Evolutionary conservation across 2,888 invertebrate species (phyloP).

Genomic region (Leptinotarsa peninsularis): DNA sequence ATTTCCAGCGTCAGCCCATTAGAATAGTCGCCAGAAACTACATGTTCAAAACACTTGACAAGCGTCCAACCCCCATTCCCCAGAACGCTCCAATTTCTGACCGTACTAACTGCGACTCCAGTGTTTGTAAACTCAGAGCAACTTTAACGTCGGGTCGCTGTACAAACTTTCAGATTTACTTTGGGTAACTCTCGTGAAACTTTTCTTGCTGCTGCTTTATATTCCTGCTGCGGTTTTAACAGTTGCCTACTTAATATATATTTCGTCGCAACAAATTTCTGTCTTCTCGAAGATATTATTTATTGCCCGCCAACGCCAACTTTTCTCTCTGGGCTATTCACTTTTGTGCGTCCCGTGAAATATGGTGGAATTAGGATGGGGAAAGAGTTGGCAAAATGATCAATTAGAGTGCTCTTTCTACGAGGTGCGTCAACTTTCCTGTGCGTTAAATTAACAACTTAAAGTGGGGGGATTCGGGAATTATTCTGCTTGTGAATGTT

Average conservation of each 20-base stretch:
- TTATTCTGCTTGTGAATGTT: neutral
- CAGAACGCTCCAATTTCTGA: conserved; percentile 14
- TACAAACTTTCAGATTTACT: conserved; percentile 49
- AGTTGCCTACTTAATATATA: conserved; percentile 51
- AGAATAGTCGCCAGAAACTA: neutral
- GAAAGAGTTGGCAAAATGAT: conserved; percentile 36
- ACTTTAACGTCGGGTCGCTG: conserved; percentile 32
- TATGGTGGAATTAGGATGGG: conserved; percentile 31
- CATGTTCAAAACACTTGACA: conserved; percentile 8
- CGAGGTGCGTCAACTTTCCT: neutral
- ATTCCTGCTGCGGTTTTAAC: conserved; percentile 51
- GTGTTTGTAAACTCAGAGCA: conserved; percentile 25
- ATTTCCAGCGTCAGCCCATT: neutral
- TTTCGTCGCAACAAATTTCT: conserved; percentile 49
- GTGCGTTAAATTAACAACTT: neutral
- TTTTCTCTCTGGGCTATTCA: conserved; percentile 27
- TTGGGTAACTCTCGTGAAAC: conserved; percentile 45
- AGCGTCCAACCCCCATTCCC: neutral
- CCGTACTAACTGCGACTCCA: conserved; percentile 25
- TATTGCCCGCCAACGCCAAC: conserved; percentile 32
- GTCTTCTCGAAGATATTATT: conserved; percentile 45
- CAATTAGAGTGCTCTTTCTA: conserved; percentile 25
- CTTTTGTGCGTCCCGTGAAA: conserved; percentile 27
- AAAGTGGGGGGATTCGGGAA: neutral
- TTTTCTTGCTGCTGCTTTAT: conserved; percentile 50